These are phyloP conservation scores for Beaufortia kweichowensis DNA, from an alignment of 2,113 vertebrate species.

Conservation along the genomic window DNA sequence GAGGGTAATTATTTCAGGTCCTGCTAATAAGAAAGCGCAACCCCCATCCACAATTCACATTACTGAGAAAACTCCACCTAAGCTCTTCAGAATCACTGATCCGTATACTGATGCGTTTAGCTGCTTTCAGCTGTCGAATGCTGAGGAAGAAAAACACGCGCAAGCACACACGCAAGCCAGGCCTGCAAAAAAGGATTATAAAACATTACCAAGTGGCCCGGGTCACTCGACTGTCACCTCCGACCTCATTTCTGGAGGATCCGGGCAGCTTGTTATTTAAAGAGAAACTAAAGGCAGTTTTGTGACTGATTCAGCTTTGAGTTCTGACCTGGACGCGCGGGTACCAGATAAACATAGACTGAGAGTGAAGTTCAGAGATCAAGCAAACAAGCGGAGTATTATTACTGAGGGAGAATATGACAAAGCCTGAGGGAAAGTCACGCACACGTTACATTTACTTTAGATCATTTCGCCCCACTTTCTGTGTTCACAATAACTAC, in stretches of 20 bases:
- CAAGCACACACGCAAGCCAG: not conserved
- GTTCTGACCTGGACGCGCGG: slow-evolving; percentile 11
- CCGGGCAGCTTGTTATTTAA: slow-evolving; percentile 53
- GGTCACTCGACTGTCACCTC: slow-evolving; percentile 54
- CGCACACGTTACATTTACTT: slow-evolving; percentile 20
- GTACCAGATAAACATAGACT: slow-evolving; percentile 23
- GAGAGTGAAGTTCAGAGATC: slow-evolving; percentile 22
- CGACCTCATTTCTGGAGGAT: slow-evolving; percentile 61
- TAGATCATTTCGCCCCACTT: slow-evolving; percentile 21
- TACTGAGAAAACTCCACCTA: slow-evolving; percentile 12
- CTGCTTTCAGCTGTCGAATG: slow-evolving; percentile 5
- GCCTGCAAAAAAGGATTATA: slow-evolving; percentile 56
- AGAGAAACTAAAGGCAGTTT: slow-evolving; percentile 70
- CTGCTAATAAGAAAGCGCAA: slow-evolving; percentile 26
- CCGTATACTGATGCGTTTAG: slow-evolving; percentile 6
- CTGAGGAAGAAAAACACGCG: slow-evolving; percentile 26
- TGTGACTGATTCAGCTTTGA: slow-evolving; percentile 44
- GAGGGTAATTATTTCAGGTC: slow-evolving; percentile 31
- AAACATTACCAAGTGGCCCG: slow-evolving; percentile 63
- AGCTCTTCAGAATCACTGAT: slow-evolving; percentile 23
- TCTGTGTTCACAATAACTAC: not conserved
- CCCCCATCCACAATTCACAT: slow-evolving; percentile 12
- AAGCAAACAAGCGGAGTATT: not conserved
- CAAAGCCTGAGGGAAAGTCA: slow-evolving; percentile 16
- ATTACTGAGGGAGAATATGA: not conserved